phyloP scores from a whole-genome alignment of 53 echinoderm and acorn worm species.

The Henricia sp. region DNA sequence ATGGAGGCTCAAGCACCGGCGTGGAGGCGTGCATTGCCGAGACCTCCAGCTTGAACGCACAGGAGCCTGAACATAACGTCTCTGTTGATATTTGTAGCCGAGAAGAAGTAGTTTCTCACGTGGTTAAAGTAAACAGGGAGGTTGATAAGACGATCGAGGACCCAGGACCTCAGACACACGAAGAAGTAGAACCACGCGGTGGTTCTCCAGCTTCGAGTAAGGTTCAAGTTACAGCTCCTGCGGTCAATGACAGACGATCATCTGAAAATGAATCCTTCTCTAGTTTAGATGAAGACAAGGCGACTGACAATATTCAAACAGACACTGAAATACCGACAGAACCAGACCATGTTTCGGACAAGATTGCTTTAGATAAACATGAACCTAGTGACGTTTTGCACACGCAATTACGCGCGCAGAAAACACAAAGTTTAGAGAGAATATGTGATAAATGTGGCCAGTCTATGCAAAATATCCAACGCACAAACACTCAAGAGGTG shows the following conservation, averaged over 20 bases:
- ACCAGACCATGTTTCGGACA: background rate
- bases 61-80: background rate
- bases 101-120: background rate
- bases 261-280: background rate
- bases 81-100: background rate
- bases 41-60: background rate
- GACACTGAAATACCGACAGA: background rate
- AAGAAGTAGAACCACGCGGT: no score
- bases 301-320: background rate
- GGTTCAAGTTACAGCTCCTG: background rate
- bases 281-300: background rate
- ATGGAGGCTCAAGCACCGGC: conserved; percentile 51
- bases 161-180: no score
- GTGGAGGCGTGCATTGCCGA: background rate
- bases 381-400: background rate
- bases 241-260: background rate
- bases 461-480: background rate
- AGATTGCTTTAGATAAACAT: conserved; percentile 19
- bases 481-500: background rate
- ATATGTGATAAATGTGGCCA: conserved; percentile 35
- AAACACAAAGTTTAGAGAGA: background rate
- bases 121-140: background rate
- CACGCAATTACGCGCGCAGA: background rate
- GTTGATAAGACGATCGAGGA: background rate
- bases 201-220: no score